phyloP scores from a whole-genome alignment of 1,140 invertebrate genomes.

The Drosophila azteca region DNA sequence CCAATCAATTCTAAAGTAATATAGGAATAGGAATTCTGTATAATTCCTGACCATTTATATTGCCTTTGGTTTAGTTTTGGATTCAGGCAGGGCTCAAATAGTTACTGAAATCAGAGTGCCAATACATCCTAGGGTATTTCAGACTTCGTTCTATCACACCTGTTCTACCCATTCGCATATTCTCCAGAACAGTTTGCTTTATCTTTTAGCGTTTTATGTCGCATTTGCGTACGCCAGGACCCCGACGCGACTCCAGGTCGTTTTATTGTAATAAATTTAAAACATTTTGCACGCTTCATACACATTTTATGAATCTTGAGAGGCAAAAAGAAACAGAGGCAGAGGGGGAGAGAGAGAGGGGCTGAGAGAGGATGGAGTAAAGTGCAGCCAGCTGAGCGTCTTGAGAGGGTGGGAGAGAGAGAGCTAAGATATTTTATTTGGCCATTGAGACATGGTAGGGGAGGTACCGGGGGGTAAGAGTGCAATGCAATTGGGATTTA shows the following conservation, averaged over 20 bases:
- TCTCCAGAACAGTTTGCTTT: constrained; percentile 49
- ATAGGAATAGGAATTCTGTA: too few species aligned
- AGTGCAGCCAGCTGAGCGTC: constrained; percentile 71
- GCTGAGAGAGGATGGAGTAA: constrained; percentile 20
- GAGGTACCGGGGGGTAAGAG: constrained; percentile 33
- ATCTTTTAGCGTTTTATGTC: constrained; percentile 80
- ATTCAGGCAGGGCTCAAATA: too few species aligned
- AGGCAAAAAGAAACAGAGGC: constrained; percentile 24
- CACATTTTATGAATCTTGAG: constrained; percentile 80
- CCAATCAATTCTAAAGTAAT: too few species aligned
- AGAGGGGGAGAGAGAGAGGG: constrained; percentile 38
- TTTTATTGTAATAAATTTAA: constrained; percentile 82
- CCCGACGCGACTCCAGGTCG: constrained; percentile 59
- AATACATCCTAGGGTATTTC: constrained; percentile 8
- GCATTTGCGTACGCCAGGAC: constrained; percentile 68
- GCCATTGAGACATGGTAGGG: constrained; percentile 69
- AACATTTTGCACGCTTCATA: constrained; percentile 80
- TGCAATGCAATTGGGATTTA: constrained; percentile 81
- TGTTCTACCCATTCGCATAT: background rate
- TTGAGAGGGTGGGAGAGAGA: constrained; percentile 14
- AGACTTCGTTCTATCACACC: too few species aligned
- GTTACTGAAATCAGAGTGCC: too few species aligned
- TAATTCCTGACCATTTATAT: too few species aligned
- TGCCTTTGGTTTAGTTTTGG: too few species aligned
- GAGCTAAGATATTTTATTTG: constrained; percentile 74